Evolutionary conservation across 2,113 vertebrate genomes (phyloP).

Genomic region (Henicopernis longicauda): DNA sequence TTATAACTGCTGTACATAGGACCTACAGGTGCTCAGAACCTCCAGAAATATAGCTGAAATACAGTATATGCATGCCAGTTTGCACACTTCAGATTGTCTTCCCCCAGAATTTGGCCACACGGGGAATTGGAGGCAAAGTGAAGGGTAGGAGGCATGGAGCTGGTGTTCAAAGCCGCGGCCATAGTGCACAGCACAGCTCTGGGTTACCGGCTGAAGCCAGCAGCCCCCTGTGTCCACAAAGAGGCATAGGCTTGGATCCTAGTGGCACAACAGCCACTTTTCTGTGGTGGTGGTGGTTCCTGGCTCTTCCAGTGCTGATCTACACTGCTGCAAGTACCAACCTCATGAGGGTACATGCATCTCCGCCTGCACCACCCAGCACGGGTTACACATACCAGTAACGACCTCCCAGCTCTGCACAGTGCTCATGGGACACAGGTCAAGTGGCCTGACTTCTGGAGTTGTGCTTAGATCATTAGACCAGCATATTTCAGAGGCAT

Average conservation of each 20-base stretch:
- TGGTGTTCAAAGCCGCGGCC: not conserved
- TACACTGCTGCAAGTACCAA: rapidly evolving
- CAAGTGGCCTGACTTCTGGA: not conserved
- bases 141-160: not conserved
- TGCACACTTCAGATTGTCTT: not conserved
- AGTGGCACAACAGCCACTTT: not conserved
- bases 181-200: rapidly evolving
- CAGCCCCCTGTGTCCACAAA: not conserved
- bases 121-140: not conserved
- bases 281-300: not conserved
- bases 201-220: not conserved
- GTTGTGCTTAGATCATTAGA: not conserved
- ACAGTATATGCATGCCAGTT: not conserved
- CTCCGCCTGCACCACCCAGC: not conserved
- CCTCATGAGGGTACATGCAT: rapidly evolving
- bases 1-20: not conserved
- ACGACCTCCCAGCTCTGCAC: not conserved
- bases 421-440: not conserved
- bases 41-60: not conserved
- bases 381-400: rapidly evolving
- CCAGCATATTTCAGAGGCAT: not conserved
- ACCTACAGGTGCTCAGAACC: not conserved
- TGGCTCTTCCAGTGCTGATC: not conserved
- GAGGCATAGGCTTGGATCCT: not conserved
- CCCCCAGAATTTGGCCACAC: not conserved